Evolutionary conservation across 2,113 vertebrate genomes (phyloP).

Genomic region (Acinonyx jubatus): DNA sequence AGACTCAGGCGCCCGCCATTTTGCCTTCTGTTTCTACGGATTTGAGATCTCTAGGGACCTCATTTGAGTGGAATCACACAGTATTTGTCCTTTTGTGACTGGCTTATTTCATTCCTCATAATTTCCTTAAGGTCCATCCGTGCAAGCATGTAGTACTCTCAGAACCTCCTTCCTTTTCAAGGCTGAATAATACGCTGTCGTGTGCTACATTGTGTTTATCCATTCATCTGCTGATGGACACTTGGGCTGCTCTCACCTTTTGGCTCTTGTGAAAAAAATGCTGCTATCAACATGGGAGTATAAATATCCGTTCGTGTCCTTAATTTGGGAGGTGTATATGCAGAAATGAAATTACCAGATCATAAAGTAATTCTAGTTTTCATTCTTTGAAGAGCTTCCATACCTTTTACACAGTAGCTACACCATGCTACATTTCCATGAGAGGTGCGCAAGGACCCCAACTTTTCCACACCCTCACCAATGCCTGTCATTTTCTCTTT

Average conservation of each 20-base stretch:
- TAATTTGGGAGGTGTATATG: accelerated
- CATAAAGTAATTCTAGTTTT: accelerated
- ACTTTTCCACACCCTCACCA: accelerated
- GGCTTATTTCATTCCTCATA: accelerated
- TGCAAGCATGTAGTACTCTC: accelerated
- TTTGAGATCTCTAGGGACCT: accelerated
- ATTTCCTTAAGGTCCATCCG: accelerated
- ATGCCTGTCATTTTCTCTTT: accelerated
- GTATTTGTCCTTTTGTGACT: background rate
- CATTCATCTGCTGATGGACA: accelerated
- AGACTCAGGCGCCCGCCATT: accelerated
- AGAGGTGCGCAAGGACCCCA: accelerated
- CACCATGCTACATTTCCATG: accelerated
- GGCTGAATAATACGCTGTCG: accelerated
- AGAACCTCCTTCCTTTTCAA: background rate
- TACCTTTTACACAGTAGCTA: accelerated
- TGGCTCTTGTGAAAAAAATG: accelerated
- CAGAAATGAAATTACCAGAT: accelerated
- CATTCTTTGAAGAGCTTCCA: accelerated
- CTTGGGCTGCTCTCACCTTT: background rate
- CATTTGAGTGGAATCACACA: accelerated
- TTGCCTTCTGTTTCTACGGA: accelerated
- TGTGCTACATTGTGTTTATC: accelerated
- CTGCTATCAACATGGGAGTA: accelerated
- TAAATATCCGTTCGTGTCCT: accelerated